phyloP scores from a whole-genome alignment of 2,888 invertebrate genomes.

The Odontothrips loti region DNA sequence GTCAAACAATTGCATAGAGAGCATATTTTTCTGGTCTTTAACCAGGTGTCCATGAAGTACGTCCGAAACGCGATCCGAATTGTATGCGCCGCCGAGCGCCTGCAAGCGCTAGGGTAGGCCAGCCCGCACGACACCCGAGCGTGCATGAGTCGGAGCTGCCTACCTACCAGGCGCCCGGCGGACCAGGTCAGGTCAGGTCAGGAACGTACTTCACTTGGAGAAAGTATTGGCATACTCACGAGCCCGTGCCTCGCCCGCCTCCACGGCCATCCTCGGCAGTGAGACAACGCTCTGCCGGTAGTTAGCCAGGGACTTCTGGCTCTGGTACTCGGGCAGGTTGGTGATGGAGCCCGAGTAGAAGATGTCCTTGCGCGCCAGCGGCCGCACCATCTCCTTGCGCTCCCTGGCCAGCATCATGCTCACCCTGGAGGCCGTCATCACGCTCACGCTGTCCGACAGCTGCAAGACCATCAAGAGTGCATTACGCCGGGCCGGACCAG shows the following conservation, averaged over 20 bases:
- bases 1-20: too few relatives aligned
- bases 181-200: too few relatives aligned
- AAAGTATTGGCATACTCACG: background rate
- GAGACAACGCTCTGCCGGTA: conserved; percentile 90
- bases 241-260: background rate
- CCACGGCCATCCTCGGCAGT: conserved; percentile 56
- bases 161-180: too few relatives aligned
- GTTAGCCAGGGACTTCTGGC: conserved; percentile 82
- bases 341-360: conserved; percentile 95
- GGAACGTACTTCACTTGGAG: too few relatives aligned
- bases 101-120: too few relatives aligned
- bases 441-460: conserved; percentile 58
- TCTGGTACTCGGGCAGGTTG: conserved; percentile 89
- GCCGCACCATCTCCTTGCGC: conserved; percentile 66
- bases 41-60: too few relatives aligned
- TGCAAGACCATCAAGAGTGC: background rate
- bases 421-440: conserved; percentile 63
- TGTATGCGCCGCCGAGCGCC: too few relatives aligned
- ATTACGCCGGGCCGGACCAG: background rate
- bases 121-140: too few relatives aligned
- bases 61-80: too few relatives aligned
- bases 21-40: too few relatives aligned
- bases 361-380: conserved; percentile 91
- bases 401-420: conserved; percentile 45
- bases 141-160: too few relatives aligned